A percentile compares a stretch with the other conserved stretches of the same genome.
phyloP scores from a whole-genome alignment of 2,797 vertebrate genomes.

The Natrix natrix region DNA sequence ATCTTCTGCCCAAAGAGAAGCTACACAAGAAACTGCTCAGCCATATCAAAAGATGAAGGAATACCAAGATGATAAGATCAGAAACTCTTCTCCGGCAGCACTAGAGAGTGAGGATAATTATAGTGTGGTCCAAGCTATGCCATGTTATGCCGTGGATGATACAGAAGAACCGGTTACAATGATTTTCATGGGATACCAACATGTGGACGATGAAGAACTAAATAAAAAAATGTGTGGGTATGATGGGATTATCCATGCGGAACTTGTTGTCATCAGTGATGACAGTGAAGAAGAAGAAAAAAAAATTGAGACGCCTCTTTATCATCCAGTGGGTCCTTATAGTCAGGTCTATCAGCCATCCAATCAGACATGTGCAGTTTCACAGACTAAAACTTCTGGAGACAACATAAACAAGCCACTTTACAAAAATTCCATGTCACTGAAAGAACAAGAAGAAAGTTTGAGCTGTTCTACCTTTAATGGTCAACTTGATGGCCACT shows the following conservation, averaged over 20 bases:
- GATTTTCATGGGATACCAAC: conserved; percentile 96
- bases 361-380: conserved; percentile 48
- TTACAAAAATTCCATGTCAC: conserved; percentile 73
- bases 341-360: conserved; percentile 82
- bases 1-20: conserved; percentile 44
- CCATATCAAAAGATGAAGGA: conserved; percentile 48
- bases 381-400: conserved; percentile 46
- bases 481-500: conserved; percentile 49
- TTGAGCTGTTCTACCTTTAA: conserved; percentile 67
- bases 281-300: conserved; percentile 64
- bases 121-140: conserved; percentile 69
- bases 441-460: conserved; percentile 75
- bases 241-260: conserved; percentile 83
- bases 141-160: conserved; percentile 68
- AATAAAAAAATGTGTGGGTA: conserved; percentile 69
- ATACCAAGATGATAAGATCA: conserved; percentile 47
- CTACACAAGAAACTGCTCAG: conserved; percentile 36
- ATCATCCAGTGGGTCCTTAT: conserved; percentile 78
- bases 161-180: conserved; percentile 81
- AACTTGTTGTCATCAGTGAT: conserved; percentile 84
- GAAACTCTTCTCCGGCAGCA: conserved; percentile 53
- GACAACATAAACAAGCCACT: conserved; percentile 56
- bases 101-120: conserved; percentile 71
- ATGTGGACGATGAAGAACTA: conserved; percentile 72
- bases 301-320: conserved; percentile 69